phyloP scores from a whole-genome alignment of 92 coral and sea anemone species.

The Bergia sp. region DNA sequence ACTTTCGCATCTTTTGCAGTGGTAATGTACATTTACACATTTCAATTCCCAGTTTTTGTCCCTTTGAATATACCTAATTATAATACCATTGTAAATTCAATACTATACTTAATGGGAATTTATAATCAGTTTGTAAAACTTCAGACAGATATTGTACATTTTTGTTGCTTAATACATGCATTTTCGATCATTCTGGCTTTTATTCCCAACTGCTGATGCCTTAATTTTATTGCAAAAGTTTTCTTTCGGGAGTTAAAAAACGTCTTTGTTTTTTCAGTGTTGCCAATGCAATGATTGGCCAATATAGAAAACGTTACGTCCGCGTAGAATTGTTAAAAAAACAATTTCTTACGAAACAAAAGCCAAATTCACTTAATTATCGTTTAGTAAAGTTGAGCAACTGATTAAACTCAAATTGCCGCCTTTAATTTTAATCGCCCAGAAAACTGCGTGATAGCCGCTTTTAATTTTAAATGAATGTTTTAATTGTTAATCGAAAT shows the following conservation, averaged over 20 bases:
- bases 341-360: constrained; percentile 3
- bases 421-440: neutral
- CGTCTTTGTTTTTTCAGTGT: neutral
- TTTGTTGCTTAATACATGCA: too few species aligned
- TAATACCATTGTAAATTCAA: neutral
- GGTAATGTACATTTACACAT: neutral
- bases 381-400: constrained; percentile 20
- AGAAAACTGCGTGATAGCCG: neutral
- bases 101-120: neutral
- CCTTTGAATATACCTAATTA: neutral
- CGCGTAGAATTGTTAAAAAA: neutral
- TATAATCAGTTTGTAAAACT: neutral
- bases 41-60: neutral
- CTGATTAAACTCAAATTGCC: constrained; percentile 21
- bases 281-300: neutral
- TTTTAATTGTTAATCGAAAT: neutral
- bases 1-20: neutral
- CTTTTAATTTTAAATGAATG: neutral
- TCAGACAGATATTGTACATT: neutral
- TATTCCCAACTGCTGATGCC: neutral
- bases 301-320: neutral
- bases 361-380: neutral
- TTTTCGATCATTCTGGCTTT: neutral
- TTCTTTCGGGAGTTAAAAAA: neutral
- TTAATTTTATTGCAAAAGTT: neutral